A percentile compares a stretch with the other conserved stretches of the same genome.
Conservation (phyloP, 2,888 invertebrate genomes). For the Folsomia candida region DNA sequence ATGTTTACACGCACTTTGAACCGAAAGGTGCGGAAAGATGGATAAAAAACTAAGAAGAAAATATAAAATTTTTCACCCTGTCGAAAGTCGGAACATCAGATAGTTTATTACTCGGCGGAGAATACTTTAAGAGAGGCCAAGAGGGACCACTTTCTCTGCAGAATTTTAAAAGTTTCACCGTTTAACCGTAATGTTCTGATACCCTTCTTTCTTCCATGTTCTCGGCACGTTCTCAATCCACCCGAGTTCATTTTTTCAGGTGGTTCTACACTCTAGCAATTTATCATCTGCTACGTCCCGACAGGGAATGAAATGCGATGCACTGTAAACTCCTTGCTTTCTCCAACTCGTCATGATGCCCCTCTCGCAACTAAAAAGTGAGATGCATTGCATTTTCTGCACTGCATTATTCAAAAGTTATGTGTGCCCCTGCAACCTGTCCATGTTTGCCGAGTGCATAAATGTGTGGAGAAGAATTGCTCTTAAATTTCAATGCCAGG, state of each 20-base stretch:
- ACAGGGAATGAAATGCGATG: neutral
- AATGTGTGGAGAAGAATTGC: neutral
- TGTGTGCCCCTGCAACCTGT: neutral
- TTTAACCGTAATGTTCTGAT: constrained; percentile 11
- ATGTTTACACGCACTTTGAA: neutral
- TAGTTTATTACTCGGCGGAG: constrained; percentile 19
- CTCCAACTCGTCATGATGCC: neutral
- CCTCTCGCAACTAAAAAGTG: neutral
- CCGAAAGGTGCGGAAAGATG: neutral
- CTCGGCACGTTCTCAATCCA: neutral
- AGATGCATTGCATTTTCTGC: neutral
- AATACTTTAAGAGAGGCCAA: constrained; percentile 21
- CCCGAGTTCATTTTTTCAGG: neutral
- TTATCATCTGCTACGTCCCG: constrained; percentile 12
- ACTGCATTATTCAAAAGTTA: neutral
- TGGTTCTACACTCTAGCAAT: neutral
- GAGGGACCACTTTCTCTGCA: constrained; percentile 9
- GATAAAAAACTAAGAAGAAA: neutral
- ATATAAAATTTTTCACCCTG: constrained; percentile 16
- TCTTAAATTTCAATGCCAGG: constrained; percentile 4
- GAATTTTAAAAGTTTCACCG: constrained; percentile 20
- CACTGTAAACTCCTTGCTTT: neutral
- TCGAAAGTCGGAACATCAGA: constrained; percentile 13
- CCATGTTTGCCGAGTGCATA: neutral
- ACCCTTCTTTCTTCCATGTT: neutral